A percentile compares a stretch with the other conserved stretches of the same genome.
These are phyloP conservation scores for Ceratina calcarata DNA, from an alignment of 1,140 invertebrate genomes.

Conservation along the genomic window DNA sequence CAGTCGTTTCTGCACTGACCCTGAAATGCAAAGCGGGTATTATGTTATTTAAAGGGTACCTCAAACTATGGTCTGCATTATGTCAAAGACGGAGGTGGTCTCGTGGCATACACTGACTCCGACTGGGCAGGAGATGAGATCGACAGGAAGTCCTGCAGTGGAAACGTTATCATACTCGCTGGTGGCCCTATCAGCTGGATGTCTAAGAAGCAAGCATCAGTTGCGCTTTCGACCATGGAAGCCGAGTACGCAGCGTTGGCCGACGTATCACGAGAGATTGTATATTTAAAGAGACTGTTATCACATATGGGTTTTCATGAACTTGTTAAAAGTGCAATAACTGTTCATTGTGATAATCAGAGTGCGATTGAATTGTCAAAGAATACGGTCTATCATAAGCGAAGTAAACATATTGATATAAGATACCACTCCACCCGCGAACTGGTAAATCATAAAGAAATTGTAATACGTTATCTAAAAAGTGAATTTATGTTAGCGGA, in stretches of 20 bases:
- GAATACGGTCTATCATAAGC: conserved; percentile 70
- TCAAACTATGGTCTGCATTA: background rate
- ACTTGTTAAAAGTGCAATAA: background rate
- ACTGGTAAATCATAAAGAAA: conserved; percentile 5
- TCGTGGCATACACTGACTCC: background rate
- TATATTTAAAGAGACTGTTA: background rate
- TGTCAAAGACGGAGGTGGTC: background rate
- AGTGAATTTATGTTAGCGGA: conserved; percentile 48
- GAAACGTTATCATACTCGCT: background rate
- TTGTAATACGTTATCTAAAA: conserved; percentile 32
- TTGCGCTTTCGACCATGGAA: conserved; percentile 2
- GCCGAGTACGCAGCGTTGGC: background rate
- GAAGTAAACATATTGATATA: too few relatives aligned
- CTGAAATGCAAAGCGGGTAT: background rate
- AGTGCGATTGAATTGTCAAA: conserved; percentile 68
- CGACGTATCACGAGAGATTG: background rate
- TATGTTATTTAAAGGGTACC: too few relatives aligned
- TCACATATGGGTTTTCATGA: background rate
- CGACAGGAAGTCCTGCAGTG: background rate
- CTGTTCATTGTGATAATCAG: conserved; percentile 66
- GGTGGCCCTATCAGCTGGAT: background rate
- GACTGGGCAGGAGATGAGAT: background rate
- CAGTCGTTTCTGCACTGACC: background rate
- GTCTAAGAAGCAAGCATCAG: background rate
- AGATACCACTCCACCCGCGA: conserved; percentile 66